Evolutionary conservation across 2,113 vertebrate genomes (phyloP), one percentile per base, ranked within the genome.

Genomic region (Arizona elegans): DNA sequence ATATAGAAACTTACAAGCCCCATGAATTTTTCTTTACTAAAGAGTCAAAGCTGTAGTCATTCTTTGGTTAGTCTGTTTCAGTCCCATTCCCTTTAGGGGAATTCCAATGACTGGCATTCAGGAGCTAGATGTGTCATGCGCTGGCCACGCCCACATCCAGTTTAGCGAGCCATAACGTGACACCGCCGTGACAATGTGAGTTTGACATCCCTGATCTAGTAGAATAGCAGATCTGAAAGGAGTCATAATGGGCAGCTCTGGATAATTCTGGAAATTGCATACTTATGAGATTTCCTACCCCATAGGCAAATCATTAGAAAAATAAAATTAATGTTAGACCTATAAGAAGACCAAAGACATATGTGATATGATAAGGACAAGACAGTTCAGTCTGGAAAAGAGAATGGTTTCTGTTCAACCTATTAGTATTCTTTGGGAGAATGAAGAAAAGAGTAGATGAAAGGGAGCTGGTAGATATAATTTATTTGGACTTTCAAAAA

Each of bases 371-470:
- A 75, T 87, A 94, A 91, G 23, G 85, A 93, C 3, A 92, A 2
- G 85, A 53, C 62, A 89, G 33, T 65, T n/a, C 56, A 55, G 38
- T 87, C 26, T 65, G 56, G 33, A 94, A 70, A 55, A 55, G 0
- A 2, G 91, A 86, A 88, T 88, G 86, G 0, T 6, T 88, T 38
- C 24, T 90, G 88, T 43, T 11, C 47, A 92, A 88, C 2, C 6
- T 55, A 88, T 93, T 88, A 93, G 0, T 87, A 70, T 19, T 81
- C 54, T 94, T 94, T 93, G 88, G 70, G 54, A 88, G 93, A 93
- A 38, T 1, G 3, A 81, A 86, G n/a, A 3, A 52, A 23, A 38
- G 56, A 43, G 29, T 93, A 88, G 94, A 92, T 90, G 62, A 91
- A 8, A 87, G 15, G 5, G 92, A 92, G 86, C 29, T 75, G 59